A percentile compares a stretch with the other conserved stretches of the same genome.
Conservation (phyloP, 2,797 vertebrate species). For the Limosa lapponica region DNA sequence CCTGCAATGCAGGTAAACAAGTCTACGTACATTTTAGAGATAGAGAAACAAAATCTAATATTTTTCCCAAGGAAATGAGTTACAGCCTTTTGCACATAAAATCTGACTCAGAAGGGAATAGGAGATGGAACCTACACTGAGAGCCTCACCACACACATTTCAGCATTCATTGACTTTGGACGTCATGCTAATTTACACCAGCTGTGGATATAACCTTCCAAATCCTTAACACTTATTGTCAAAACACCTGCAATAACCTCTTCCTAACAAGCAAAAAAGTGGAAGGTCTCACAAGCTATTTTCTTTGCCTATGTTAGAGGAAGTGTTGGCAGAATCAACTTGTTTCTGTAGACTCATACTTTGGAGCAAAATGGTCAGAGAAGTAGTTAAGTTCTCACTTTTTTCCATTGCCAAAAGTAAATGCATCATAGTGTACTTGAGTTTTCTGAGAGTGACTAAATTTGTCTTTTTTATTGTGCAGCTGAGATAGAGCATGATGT, state of each 20-base stretch:
- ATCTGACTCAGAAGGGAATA: neutral
- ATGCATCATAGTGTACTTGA: neutral
- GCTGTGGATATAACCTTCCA: neutral
- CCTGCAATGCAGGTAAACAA: neutral
- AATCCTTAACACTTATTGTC: neutral
- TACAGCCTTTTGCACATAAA: neutral
- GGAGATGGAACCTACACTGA: neutral
- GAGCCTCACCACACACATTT: neutral
- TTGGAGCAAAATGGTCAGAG: conserved; percentile 2
- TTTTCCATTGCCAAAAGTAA: conserved; percentile 34
- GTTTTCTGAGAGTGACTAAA: conserved; percentile 9
- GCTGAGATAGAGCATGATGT: neutral
- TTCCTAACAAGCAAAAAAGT: neutral
- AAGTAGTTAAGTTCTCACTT: conserved; percentile 33
- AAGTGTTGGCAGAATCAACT: neutral
- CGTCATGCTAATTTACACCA: neutral
- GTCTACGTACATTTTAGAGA: conserved; percentile 12
- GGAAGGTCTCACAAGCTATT: neutral
- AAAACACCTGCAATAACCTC: neutral
- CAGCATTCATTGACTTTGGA: neutral
- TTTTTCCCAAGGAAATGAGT: conserved; percentile 5
- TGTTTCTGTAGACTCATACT: neutral
- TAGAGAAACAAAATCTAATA: neutral
- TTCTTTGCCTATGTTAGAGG: neutral
- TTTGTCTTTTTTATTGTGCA: conserved; percentile 26